Conservation (phyloP, 2,797 vertebrate species). For the Lutjanus campechanus region DNA sequence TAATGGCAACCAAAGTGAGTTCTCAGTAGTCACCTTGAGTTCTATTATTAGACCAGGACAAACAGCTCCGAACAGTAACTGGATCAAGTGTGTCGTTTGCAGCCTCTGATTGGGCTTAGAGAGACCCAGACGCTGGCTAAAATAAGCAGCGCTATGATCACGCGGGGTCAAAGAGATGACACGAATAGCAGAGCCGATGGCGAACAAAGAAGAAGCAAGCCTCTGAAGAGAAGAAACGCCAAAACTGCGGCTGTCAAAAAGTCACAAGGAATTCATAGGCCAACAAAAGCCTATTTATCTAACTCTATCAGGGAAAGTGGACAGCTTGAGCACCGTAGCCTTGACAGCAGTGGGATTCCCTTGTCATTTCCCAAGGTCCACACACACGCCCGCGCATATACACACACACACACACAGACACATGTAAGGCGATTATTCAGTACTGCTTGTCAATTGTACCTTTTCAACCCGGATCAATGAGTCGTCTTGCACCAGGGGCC, state of each 20-base stretch:
- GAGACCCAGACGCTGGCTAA: conserved; percentile 41
- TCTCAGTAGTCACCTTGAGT: conserved; percentile 63
- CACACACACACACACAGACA: conserved; percentile 26
- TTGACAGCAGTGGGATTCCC: conserved; percentile 78
- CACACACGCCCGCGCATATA: conserved; percentile 29
- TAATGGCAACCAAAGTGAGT: conserved; percentile 64
- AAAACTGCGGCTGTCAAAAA: conserved; percentile 68
- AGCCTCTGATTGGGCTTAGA: conserved; percentile 39
- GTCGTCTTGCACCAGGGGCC: conserved; percentile 74
- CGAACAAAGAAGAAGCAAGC: conserved; percentile 42
- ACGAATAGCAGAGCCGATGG: neutral
- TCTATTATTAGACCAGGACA: conserved; percentile 64
- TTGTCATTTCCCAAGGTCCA: conserved; percentile 73
- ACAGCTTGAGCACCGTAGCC: conserved; percentile 67
- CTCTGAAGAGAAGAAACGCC: conserved; percentile 54
- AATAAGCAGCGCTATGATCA: conserved; percentile 45
- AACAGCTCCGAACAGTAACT: conserved; percentile 50
- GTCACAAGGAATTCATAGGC: conserved; percentile 61
- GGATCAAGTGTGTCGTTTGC: conserved; percentile 47
- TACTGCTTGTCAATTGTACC: conserved; percentile 84
- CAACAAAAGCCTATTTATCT: conserved; percentile 72
- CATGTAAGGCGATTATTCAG: conserved; percentile 80
- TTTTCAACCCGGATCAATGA: conserved; percentile 84
- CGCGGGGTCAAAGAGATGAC: conserved; percentile 58
- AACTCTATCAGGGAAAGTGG: conserved; percentile 68